These are phyloP conservation scores for Mugil cephalus DNA, from an alignment of 2,113 vertebrate species.

Conservation along the genomic window DNA sequence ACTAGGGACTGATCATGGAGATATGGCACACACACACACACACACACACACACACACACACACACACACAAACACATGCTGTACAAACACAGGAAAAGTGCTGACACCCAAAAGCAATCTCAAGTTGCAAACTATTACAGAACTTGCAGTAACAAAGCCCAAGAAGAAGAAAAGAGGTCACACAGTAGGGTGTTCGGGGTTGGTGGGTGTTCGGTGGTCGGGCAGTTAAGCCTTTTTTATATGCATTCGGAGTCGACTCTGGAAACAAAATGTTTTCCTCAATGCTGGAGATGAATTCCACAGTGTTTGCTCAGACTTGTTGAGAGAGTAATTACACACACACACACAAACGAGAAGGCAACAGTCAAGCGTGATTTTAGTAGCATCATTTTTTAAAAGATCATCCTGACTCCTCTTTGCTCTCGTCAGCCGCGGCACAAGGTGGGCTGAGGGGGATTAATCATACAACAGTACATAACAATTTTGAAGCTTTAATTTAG, in stretches of 20 bases:
- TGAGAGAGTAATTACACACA: constrained; percentile 40
- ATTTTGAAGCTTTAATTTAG: constrained; percentile 81
- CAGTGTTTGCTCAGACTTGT: constrained; percentile 53
- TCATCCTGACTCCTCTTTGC: constrained; percentile 24
- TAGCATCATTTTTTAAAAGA: not conserved
- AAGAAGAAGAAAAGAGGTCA: constrained; percentile 70
- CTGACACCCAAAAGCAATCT: constrained; percentile 77
- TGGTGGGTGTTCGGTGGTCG: constrained; percentile 31
- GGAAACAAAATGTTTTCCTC: constrained; percentile 33
- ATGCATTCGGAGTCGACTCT: constrained; percentile 1
- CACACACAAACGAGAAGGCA: constrained; percentile 14
- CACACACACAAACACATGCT: constrained; percentile 58
- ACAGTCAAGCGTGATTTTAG: constrained; percentile 38
- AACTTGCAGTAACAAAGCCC: constrained; percentile 64
- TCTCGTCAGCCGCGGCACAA: constrained; percentile 32
- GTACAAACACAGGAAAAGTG: constrained; percentile 77
- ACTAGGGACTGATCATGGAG: constrained; percentile 76
- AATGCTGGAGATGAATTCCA: constrained; percentile 43
- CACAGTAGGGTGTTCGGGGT: constrained; percentile 40
- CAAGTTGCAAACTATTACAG: constrained; percentile 70
- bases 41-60: constrained; percentile 64
- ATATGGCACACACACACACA: constrained; percentile 69
- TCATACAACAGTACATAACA: constrained; percentile 64
- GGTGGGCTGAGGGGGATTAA: constrained; percentile 39
- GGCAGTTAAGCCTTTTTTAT: constrained; percentile 6